Base-by-base conservation (phyloP, 2,797 vertebrate species). In the Poeciliopsis gracilis region DNA sequence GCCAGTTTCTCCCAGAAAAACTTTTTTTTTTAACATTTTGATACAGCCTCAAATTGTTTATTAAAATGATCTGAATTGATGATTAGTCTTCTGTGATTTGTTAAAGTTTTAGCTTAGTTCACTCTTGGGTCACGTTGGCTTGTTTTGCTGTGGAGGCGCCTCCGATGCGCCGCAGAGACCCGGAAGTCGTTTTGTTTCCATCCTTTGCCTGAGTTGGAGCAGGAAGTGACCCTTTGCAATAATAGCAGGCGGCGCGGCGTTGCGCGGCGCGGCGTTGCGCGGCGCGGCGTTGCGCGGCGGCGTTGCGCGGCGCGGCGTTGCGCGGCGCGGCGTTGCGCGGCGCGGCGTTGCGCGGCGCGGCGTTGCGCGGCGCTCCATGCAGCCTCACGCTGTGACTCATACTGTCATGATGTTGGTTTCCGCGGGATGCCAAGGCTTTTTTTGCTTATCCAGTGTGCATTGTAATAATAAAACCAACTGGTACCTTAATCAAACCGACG, bases 21-120 rank as follows among this genome's bases (percentile, higher is more conserved):
- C 8, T 0, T 66, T 66, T 38, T 28, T 59, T 38, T 28, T 59
- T 36, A 13, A 88, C 85, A 88, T 95, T 95, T 94, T 95, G 89
- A 98, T 97, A 97, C 96, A 96, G 92, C 95, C 95, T 97, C 96
- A 94, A 96, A 95, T 95, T 91, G 94, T 97, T 97, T 97, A 97
- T 95, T 96, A 96, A 90, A 93, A 90, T 94, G 83, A 76, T 79
- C 43, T 77, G 23, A 77, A 90, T 92, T 91, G 93, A 96, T 95
- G 89, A 96, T 94, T 96, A 94, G 96, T 96, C 95, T 96, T 95
- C 92, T 93, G 94, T 96, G 91, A 95, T 97, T 97, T 97, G 55
- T 97, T 61, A 96, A 90, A 88, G 94, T 93, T 94, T 94, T 93
- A 95, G 95, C 90, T 90, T 93, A 93, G 94, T 94, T 94, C 83